Base-by-base conservation (phyloP, 2,113 vertebrate species). In the Misgurnus mizolepis region DNA sequence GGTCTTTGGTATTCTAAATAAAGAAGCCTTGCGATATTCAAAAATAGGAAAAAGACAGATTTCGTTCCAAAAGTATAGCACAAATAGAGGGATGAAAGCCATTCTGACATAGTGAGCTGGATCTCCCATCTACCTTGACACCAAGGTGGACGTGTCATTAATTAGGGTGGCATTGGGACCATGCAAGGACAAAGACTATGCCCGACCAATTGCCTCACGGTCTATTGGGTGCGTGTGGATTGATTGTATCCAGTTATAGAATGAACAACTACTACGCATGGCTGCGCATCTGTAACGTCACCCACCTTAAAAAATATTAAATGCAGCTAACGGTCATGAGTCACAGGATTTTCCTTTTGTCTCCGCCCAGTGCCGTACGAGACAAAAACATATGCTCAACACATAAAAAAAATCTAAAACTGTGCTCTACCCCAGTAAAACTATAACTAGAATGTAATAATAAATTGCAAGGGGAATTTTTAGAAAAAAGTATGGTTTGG, bases 121-220 rank as follows among this genome's bases (percentile, higher is more conserved):
- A 80, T 80, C 69, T 41, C 49, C 69, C 62, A 55, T 80, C 79
- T 80, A 49, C 47, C 58, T 73, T 43, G 49, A 53, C 45, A 66
- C 22, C 40, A 34, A 58, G 58, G 49, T 69, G 69, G 49, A 12
- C 27, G 60, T 39, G 49, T 73, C 69, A 80, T 73, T 80, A 73
- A 73, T 80, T 69, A 49, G 79, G 49, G 65, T 65, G 78, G 34
- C 69, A 80, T 49, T 61, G 67, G 70, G 47, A 53, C 79, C 53
- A 34, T 3, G 6, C 79, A 72, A 80, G 69, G 79, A 73, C 79
- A n/a, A 72, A 71, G 67, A 71, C 17, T 43, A 14, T 4, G 66
- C 55, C 56, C 62, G 27, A 61, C 50, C 22, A 47, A 66, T 6
- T 55, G 40, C 61, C 50, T 60, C 50, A 68, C 41, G 17, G 60